Evolutionary conservation across 23 tunicate genomes (phyloP).

Genomic region (Diplosoma virens): DNA sequence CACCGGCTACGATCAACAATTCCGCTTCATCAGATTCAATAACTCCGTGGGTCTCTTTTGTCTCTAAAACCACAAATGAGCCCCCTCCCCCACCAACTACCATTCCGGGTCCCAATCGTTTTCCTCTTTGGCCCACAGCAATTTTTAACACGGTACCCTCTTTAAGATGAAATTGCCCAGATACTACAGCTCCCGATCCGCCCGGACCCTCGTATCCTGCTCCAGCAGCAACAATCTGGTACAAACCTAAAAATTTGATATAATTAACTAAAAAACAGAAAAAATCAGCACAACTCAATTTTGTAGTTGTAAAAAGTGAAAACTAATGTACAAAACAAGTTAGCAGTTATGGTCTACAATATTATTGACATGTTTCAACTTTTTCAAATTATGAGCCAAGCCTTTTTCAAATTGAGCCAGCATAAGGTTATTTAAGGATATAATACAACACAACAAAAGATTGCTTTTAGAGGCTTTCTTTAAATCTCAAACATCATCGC

Average conservation of each 20-base stretch:
- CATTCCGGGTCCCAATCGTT: slow-evolving; percentile 20
- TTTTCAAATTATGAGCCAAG: too few species aligned
- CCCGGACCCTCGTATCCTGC: slow-evolving; percentile 89
- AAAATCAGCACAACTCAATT: too few species aligned
- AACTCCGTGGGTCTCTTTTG: not conserved
- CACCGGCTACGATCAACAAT: slow-evolving; percentile 69
- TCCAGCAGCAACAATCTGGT: slow-evolving; percentile 83
- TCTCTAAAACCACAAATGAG: slow-evolving; percentile 71
- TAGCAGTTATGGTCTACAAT: too few species aligned
- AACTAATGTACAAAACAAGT: too few species aligned
- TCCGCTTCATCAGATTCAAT: slow-evolving; percentile 6
- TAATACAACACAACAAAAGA: too few species aligned
- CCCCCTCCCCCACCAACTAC: slow-evolving; percentile 90
- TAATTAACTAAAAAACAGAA: too few species aligned
- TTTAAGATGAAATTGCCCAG: slow-evolving; percentile 54
- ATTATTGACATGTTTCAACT: too few species aligned
- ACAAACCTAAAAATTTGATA: slow-evolving; percentile 65
- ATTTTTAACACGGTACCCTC: slow-evolving; percentile 66
- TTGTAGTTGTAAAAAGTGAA: too few species aligned
- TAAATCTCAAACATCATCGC: too few species aligned
- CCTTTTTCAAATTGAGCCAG: too few species aligned
- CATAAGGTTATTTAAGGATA: too few species aligned
- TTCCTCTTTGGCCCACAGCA: slow-evolving; percentile 89
- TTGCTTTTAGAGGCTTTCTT: too few species aligned
- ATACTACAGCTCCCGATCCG: slow-evolving; percentile 75